A percentile compares a stretch with the other conserved stretches of the same genome.
Evolutionary conservation across 2,113 vertebrate genomes (phyloP).

Genomic region (Rhinopithecus roxellana): DNA sequence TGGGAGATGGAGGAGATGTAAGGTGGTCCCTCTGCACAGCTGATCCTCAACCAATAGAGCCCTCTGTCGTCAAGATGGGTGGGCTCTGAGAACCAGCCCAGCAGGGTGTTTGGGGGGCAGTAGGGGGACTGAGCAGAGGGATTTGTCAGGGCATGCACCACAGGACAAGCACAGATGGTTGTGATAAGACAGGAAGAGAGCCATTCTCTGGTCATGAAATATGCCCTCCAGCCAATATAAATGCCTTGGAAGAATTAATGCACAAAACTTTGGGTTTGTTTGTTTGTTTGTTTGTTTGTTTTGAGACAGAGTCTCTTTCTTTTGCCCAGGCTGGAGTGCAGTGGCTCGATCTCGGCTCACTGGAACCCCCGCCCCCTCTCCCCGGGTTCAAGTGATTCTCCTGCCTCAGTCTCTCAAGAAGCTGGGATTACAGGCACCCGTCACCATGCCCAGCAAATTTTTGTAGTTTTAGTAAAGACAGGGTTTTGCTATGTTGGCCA

Average conservation of each 20-base stretch:
- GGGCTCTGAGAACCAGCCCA: neutral
- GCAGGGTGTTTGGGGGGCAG: neutral
- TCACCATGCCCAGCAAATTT: too few species aligned
- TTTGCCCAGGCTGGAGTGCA: too few species aligned
- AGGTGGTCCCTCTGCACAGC: neutral
- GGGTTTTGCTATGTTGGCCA: too few species aligned
- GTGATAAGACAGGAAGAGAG: slow-evolving; percentile 35
- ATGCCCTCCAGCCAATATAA: neutral
- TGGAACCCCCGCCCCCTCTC: too few species aligned
- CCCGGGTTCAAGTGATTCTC: too few species aligned
- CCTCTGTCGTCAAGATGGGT: neutral
- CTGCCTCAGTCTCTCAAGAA: too few species aligned
- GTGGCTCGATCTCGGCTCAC: too few species aligned
- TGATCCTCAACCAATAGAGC: neutral
- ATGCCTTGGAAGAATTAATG: neutral
- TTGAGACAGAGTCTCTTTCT: too few species aligned
- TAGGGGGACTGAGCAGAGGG: fast-evolving
- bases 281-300: neutral
- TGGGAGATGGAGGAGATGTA: neutral
- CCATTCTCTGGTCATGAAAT: slow-evolving; percentile 32
- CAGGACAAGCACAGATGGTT: neutral
- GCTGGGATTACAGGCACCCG: too few species aligned
- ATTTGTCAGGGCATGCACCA: neutral
- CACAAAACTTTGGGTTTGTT: neutral
- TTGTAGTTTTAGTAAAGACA: too few species aligned